These are phyloP conservation scores for Bombus confusus DNA, from an alignment of 1,140 invertebrate species.

Conservation along the genomic window DNA sequence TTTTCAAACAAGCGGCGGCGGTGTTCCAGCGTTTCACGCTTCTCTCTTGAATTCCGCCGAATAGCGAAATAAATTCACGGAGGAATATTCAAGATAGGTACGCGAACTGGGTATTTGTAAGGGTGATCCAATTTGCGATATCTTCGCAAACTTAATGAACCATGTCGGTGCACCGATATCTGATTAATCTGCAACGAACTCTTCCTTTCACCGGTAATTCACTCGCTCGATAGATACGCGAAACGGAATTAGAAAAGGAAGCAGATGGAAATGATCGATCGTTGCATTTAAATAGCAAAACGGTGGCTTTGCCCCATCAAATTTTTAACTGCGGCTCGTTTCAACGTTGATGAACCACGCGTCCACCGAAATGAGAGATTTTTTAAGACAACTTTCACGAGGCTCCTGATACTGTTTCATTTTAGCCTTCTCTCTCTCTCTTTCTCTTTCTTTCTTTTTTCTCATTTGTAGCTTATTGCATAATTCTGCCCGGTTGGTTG, in stretches of 20 bases:
- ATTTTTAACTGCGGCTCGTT: slow-evolving; percentile 18
- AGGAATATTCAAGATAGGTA: not conserved
- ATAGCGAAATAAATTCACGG: not conserved
- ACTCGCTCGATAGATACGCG: slow-evolving; percentile 1
- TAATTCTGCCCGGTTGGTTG: not conserved
- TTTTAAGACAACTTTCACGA: not conserved
- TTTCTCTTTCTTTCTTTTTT: no score
- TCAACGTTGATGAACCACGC: not conserved
- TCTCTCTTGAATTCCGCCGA: not conserved
- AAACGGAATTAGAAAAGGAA: slow-evolving; percentile 20
- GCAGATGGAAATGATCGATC: slow-evolving; percentile 12
- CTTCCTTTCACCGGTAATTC: slow-evolving; percentile 39
- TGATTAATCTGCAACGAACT: slow-evolving; percentile 34
- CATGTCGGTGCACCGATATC: slow-evolving; percentile 23
- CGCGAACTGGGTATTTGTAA: slow-evolving; percentile 3
- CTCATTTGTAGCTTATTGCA: not conserved
- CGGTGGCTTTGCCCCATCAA: not conserved
- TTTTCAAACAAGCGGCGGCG: slow-evolving; percentile 4
- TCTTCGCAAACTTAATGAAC: slow-evolving; percentile 28
- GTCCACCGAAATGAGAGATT: not conserved
- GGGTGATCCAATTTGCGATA: slow-evolving; percentile 52
- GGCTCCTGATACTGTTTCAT: not conserved
- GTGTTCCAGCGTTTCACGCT: not conserved
- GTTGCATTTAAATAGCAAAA: not conserved
- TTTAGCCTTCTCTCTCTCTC: not conserved